Percentiles rank a stretch among this genome's conserved stretches.
phyloP scores from a whole-genome alignment of 2,888 invertebrate species.

The Cistogaster globosa region DNA sequence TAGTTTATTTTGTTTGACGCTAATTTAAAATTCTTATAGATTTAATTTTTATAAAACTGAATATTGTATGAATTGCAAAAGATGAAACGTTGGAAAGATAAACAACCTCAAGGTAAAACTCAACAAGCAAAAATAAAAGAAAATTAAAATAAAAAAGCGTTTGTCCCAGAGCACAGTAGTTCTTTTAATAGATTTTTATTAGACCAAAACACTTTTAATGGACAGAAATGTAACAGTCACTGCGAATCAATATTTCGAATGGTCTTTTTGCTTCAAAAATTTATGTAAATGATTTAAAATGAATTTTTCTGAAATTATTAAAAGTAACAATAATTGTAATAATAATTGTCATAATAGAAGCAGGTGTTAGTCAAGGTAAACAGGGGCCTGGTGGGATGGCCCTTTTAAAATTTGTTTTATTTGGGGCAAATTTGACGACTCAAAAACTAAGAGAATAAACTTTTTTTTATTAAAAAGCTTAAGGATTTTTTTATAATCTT shows the following conservation, averaged over 20 bases:
- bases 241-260: too few relatives aligned
- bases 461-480: too few relatives aligned
- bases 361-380: too few relatives aligned
- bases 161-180: not conserved
- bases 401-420: too few relatives aligned
- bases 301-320: too few relatives aligned
- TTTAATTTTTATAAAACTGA: slow-evolving; percentile 15
- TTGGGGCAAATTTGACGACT: too few relatives aligned
- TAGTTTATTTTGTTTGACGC: slow-evolving; percentile 40
- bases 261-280: not conserved
- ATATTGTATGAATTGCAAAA: slow-evolving; percentile 3
- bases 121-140: not conserved
- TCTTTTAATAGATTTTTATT: not conserved
- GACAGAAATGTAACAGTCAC: too few relatives aligned
- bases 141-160: not conserved
- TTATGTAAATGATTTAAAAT: not conserved
- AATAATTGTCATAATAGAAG: too few relatives aligned
- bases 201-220: not conserved
- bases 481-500: too few relatives aligned
- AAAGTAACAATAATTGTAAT: too few relatives aligned
- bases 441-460: too few relatives aligned
- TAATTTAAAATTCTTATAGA: slow-evolving; percentile 55
- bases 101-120: slow-evolving; percentile 54
- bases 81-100: slow-evolving; percentile 29
- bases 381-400: too few relatives aligned